These are phyloP conservation scores for Xiphophorus birchmanni DNA, from an alignment of 2,797 vertebrate genomes.

Conservation along the genomic window DNA sequence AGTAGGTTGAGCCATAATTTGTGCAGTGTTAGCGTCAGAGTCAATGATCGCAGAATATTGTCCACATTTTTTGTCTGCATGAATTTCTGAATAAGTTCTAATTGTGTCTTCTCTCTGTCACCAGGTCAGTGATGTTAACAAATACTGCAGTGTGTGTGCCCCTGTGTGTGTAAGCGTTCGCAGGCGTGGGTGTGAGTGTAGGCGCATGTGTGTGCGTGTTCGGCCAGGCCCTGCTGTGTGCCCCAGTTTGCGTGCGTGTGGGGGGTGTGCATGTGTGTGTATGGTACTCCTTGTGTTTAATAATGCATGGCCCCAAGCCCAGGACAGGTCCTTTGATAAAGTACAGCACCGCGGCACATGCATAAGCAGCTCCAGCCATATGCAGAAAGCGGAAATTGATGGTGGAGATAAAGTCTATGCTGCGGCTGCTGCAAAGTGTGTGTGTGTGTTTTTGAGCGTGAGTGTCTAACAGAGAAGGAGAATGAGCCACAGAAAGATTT, in stretches of 20 bases:
- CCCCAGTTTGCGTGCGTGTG: slow-evolving; percentile 32
- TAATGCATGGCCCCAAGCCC: slow-evolving; percentile 84
- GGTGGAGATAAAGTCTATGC: slow-evolving; percentile 82
- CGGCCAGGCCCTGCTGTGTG: slow-evolving; percentile 7
- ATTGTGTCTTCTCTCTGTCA: slow-evolving; percentile 53
- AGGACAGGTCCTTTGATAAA: slow-evolving; percentile 85
- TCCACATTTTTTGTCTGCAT: slow-evolving; percentile 31
- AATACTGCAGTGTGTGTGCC: slow-evolving; percentile 44
- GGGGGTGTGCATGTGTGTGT: slow-evolving; percentile 33
- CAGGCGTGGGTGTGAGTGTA: slow-evolving; percentile 24
- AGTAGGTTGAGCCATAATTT: slow-evolving; percentile 10
- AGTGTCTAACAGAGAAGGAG: slow-evolving; percentile 38
- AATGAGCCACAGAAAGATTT: slow-evolving; percentile 69
- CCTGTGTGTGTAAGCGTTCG: slow-evolving; percentile 29
- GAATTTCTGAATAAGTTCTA: slow-evolving; percentile 48
- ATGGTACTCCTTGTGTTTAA: slow-evolving; percentile 78
- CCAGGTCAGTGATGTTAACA: slow-evolving; percentile 45
- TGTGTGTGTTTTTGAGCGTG: slow-evolving; percentile 37
- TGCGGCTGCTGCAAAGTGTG: slow-evolving; percentile 55
- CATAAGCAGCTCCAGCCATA: slow-evolving; percentile 85
- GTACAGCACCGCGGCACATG: slow-evolving; percentile 80
- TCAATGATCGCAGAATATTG: slow-evolving; percentile 13
- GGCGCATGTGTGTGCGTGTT: slow-evolving; percentile 36
- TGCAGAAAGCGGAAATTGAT: slow-evolving; percentile 85
- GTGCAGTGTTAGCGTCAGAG: slow-evolving; percentile 1